Percentiles rank a stretch among this genome's conserved stretches.
Evolutionary conservation across 2,113 vertebrate species (phyloP).

Genomic region (Dasypus novemcinctus): DNA sequence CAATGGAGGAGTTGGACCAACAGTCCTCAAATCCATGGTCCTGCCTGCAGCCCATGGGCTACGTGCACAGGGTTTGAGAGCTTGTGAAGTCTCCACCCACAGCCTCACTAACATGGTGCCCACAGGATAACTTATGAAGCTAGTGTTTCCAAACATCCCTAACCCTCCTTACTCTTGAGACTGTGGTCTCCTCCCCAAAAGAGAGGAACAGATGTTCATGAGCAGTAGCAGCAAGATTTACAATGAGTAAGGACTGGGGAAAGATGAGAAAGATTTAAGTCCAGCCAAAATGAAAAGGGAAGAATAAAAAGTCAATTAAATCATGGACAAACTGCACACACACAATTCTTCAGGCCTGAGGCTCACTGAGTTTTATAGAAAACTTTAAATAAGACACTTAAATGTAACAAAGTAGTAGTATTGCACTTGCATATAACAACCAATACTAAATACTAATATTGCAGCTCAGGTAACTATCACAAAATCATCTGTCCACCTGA

Average conservation of each 20-base stretch:
- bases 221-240: background rate
- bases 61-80: no score
- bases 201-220: background rate
- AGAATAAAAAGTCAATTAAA: background rate
- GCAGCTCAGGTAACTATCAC: background rate
- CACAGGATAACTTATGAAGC: background rate
- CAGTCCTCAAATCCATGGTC: background rate
- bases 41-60: background rate
- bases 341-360: background rate
- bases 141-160: background rate
- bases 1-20: background rate
- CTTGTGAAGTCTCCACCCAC: background rate
- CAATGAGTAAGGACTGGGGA: background rate
- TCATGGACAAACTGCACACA: background rate
- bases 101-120: no score
- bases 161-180: background rate
- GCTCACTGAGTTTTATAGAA: background rate
- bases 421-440: background rate
- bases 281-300: background rate
- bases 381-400: no score
- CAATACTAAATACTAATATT: background rate
- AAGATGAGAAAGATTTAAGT: background rate
- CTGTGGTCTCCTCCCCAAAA: background rate
- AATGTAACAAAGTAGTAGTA: background rate
- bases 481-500: background rate